These are phyloP conservation scores for Ascidia mentula DNA, from an alignment of 23 tunicate species.

Conservation along the genomic window DNA sequence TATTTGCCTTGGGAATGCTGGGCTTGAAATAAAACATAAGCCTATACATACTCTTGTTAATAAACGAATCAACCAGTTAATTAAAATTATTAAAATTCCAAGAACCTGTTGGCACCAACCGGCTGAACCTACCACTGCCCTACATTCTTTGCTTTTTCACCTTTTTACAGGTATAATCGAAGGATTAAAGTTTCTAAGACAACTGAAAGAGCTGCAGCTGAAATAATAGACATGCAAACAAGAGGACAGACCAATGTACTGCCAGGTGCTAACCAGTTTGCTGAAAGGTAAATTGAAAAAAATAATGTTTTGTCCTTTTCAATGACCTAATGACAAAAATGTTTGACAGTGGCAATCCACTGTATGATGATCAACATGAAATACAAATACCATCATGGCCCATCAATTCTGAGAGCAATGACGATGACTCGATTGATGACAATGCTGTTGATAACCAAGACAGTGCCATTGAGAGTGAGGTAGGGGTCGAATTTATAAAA, in stretches of 20 bases:
- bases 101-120: no score
- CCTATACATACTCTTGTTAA: no score
- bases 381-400: slow-evolving; percentile 20
- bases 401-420: slow-evolving; percentile 16
- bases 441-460: slow-evolving; percentile 76
- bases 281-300: no score
- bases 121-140: no score
- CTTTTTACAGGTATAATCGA: slow-evolving; percentile 35
- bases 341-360: slow-evolving; percentile 37
- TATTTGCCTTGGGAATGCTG: no score
- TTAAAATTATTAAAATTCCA: no score
- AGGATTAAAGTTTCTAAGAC: slow-evolving; percentile 33
- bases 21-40: no score
- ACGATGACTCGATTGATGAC: slow-evolving; percentile 57
- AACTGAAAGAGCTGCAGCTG: slow-evolving; percentile 22
- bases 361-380: slow-evolving; percentile 28
- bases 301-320: no score
- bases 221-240: slow-evolving; percentile 6
- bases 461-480: background rate
- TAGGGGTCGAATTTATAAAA: background rate
- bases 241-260: background rate
- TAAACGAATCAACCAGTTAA: no score
- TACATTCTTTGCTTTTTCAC: no score
- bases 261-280: slow-evolving; percentile 23
- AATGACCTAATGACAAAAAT: background rate